phyloP scores from a whole-genome alignment of 2,113 vertebrate species.

The Empidonax alnorum region DNA sequence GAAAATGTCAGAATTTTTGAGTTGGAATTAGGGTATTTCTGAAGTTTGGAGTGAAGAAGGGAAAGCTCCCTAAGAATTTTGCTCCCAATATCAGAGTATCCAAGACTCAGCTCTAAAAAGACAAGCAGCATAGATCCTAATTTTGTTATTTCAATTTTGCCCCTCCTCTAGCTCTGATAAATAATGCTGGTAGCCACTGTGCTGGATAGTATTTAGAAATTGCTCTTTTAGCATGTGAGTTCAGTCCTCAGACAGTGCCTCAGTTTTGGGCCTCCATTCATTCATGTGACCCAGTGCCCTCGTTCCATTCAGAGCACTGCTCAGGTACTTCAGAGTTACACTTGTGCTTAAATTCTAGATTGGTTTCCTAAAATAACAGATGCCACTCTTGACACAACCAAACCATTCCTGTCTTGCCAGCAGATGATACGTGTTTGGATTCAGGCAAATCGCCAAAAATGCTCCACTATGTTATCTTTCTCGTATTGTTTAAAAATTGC shows the following conservation, averaged over 20 bases:
- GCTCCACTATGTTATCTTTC: background rate
- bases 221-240: background rate
- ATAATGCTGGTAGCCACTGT: background rate
- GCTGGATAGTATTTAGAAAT: background rate
- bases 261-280: background rate
- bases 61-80: background rate
- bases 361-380: background rate
- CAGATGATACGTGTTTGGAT: background rate
- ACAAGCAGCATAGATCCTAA: background rate
- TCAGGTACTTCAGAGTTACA: background rate
- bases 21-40: background rate
- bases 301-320: background rate
- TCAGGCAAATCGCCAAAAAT: background rate
- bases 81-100: background rate
- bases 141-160: background rate
- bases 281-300: background rate
- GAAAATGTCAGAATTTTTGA: background rate
- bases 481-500: background rate
- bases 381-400: background rate
- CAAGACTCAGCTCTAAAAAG: background rate
- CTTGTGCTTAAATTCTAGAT: background rate
- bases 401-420: background rate
- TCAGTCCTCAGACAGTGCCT: background rate
- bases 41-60: background rate
- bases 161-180: background rate